These are phyloP conservation scores for Gambusia holbrooki DNA, from an alignment of 2,113 vertebrate genomes.

Conservation along the genomic window DNA sequence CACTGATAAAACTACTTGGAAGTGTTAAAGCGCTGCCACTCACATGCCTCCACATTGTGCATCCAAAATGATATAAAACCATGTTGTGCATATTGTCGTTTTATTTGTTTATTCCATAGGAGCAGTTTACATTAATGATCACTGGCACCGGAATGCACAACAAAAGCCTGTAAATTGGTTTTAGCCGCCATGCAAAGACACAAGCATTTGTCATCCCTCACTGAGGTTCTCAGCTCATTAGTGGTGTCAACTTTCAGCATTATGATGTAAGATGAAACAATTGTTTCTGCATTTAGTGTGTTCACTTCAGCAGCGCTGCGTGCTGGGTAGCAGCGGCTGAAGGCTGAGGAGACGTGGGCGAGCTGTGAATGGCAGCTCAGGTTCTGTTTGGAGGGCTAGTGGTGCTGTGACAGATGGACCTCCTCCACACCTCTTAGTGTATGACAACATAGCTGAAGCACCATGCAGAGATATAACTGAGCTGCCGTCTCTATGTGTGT, in stretches of 20 bases:
- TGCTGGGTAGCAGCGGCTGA: constrained; percentile 22
- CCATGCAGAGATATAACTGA: constrained; percentile 35
- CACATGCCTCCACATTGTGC: neutral
- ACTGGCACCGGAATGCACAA: neutral
- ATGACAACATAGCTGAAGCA: constrained; percentile 63
- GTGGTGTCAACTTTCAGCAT: neutral
- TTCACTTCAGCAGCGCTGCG: neutral
- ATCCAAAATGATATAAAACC: neutral
- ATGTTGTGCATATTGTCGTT: neutral
- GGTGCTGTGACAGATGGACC: constrained; percentile 66
- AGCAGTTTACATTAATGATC: neutral
- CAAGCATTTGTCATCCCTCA: neutral
- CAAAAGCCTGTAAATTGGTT: neutral
- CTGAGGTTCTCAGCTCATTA: neutral
- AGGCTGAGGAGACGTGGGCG: constrained; percentile 35
- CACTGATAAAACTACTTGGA: neutral
- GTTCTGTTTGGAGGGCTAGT: constrained; percentile 59
- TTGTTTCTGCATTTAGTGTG: neutral
- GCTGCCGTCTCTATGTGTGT: constrained; percentile 1
- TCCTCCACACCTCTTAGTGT: constrained; percentile 64
- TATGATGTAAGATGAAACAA: neutral
- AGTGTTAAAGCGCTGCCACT: neutral
- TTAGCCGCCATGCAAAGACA: neutral
- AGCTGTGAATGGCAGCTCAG: constrained; percentile 64
- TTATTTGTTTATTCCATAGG: neutral